These are phyloP conservation scores for Elephantulus edwardii DNA, from an alignment of 2,113 vertebrate species.

Conservation along the genomic window DNA sequence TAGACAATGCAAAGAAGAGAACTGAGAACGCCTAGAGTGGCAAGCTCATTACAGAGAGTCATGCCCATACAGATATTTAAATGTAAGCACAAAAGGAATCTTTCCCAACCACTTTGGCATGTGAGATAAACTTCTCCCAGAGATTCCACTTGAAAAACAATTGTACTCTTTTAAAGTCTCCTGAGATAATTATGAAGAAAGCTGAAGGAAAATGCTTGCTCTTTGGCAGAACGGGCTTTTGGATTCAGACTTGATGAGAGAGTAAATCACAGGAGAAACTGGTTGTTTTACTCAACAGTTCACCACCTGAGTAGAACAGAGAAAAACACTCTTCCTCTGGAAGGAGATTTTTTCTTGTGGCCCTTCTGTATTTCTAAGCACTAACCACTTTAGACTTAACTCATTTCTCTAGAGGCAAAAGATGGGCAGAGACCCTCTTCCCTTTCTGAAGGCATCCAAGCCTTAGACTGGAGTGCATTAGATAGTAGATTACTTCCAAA, in stretches of 20 bases:
- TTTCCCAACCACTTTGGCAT: background rate
- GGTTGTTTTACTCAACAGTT: background rate
- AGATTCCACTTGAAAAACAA: background rate
- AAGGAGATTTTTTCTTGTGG: conserved; percentile 15
- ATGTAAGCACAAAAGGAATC: background rate
- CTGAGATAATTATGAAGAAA: background rate
- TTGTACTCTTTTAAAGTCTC: background rate
- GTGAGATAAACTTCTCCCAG: conserved; percentile 18
- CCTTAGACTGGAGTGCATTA: background rate
- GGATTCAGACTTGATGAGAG: conserved; percentile 7
- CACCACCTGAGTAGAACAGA: background rate
- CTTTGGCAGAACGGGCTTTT: background rate
- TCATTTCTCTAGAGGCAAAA: background rate
- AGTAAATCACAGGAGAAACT: background rate
- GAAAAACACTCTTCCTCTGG: background rate
- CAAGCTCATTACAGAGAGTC: background rate
- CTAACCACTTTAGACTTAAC: background rate
- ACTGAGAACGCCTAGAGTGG: background rate
- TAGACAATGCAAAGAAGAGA: background rate
- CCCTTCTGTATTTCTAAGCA: background rate
- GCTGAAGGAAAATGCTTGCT: background rate
- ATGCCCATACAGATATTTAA: background rate
- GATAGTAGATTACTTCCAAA: background rate
- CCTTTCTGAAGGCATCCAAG: background rate
- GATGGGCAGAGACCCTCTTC: background rate